Evolutionary conservation across 2,888 invertebrate genomes (phyloP).

Genomic region (Clepsis dumicolana): DNA sequence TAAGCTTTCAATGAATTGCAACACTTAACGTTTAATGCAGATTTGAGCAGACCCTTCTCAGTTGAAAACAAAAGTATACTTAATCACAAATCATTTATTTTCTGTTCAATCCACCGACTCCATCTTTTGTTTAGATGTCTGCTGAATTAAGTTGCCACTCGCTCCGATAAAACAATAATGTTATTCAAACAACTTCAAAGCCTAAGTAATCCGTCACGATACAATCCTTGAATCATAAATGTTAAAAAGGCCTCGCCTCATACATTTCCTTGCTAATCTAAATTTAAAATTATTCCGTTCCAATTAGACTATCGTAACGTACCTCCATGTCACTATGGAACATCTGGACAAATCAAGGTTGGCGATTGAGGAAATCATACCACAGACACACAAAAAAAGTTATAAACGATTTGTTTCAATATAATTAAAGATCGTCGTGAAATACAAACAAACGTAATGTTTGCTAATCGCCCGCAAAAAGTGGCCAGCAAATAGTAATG

Average conservation of each 20-base stretch:
- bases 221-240: conserved; percentile 53
- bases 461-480: conserved; percentile 58
- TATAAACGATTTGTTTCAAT: conserved; percentile 69
- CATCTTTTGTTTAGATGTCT: background rate
- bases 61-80: too few species aligned
- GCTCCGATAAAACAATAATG: conserved; percentile 33
- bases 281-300: conserved; percentile 51
- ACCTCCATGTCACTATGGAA: conserved; percentile 59
- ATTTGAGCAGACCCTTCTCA: too few species aligned
- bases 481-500: conserved; percentile 57
- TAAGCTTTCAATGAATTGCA: too few species aligned
- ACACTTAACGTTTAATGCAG: too few species aligned
- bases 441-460: conserved; percentile 62
- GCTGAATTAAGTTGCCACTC: background rate
- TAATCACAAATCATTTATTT: background rate
- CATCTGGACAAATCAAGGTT: conserved; percentile 80
- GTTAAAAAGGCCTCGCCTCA: conserved; percentile 47
- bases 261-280: conserved; percentile 49
- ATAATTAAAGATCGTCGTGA: conserved; percentile 72
- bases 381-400: conserved; percentile 66
- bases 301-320: conserved; percentile 57
- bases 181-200: conserved; percentile 18
- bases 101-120: background rate
- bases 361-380: conserved; percentile 74
- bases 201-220: conserved; percentile 43